phyloP scores from a whole-genome alignment of 2,113 vertebrate genomes.

The Coturnix japonica region DNA sequence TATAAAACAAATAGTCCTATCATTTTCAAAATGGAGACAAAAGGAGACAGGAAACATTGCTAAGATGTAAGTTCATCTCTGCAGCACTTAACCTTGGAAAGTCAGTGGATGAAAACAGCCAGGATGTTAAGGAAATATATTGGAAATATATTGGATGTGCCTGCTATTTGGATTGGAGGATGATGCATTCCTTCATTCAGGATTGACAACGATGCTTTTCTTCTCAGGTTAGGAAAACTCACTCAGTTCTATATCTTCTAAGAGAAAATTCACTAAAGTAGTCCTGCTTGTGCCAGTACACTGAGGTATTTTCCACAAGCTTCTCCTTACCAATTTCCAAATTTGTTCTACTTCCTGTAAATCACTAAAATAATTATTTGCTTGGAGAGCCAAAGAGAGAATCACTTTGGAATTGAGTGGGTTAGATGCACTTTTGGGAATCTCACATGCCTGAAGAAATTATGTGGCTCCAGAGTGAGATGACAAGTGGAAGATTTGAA shows the following conservation, averaged over 20 bases:
- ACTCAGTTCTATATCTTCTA: fast-evolving
- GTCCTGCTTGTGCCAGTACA: neutral
- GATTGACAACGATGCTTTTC: neutral
- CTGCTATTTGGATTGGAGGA: neutral
- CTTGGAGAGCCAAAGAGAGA: neutral
- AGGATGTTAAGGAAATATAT: neutral
- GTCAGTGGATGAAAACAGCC: neutral
- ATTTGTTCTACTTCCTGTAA: neutral
- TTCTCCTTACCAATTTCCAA: neutral
- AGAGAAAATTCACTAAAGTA: neutral
- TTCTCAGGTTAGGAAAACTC: neutral
- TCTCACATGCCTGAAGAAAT: neutral
- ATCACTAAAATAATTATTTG: neutral
- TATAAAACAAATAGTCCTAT: neutral
- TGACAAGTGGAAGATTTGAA: neutral
- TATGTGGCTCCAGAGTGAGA: neutral
- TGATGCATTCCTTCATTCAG: neutral
- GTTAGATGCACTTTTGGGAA: neutral
- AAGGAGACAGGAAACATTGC: neutral
- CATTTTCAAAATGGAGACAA: constrained; percentile 6
- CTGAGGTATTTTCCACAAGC: neutral
- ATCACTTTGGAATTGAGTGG: neutral
- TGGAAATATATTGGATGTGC: neutral
- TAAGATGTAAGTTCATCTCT: neutral
- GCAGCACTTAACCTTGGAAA: constrained; percentile 4